Evolutionary conservation across 2,888 invertebrate species (phyloP).

Genomic region (Eulithis prunata): DNA sequence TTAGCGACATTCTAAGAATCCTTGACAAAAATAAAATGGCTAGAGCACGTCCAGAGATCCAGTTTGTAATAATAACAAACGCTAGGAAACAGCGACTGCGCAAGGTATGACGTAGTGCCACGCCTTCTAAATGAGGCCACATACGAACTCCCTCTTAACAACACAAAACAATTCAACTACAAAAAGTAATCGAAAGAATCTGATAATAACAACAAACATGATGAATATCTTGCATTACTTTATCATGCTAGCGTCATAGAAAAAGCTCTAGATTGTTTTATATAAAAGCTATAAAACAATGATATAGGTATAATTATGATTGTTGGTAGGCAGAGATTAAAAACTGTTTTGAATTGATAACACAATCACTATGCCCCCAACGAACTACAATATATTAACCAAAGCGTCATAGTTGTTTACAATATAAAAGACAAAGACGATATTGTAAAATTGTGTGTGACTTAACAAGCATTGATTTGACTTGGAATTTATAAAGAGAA

Average conservation of each 20-base stretch:
- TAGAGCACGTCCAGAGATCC: conserved; percentile 17
- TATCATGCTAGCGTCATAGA: not conserved
- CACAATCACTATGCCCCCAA: conserved; percentile 49
- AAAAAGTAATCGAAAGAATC: not conserved
- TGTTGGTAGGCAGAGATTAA: conserved; percentile 26
- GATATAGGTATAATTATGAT: conserved; percentile 23
- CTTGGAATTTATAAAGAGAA: not conserved
- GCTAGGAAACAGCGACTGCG: conserved; percentile 21
- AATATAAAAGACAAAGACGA: conserved; percentile 47
- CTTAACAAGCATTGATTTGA: not conserved
- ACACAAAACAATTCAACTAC: not conserved
- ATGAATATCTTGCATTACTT: conserved; percentile 1
- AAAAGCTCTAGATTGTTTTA: conserved; percentile 4
- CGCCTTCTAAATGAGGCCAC: conserved; percentile 54
- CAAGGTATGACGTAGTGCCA: conserved; percentile 56
- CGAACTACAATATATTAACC: conserved; percentile 40
- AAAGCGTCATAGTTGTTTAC: conserved; percentile 42
- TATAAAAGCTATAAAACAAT: conserved; percentile 13
- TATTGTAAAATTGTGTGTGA: conserved; percentile 12
- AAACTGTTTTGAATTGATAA: conserved; percentile 44
- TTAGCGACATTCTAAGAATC: conserved; percentile 20
- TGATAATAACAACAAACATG: not conserved
- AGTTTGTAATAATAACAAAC: conserved; percentile 35
- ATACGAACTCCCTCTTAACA: conserved; percentile 32
- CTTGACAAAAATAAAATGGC: conserved; percentile 30